Conservation (phyloP, 1,140 invertebrate species). For the Marisa cornuarietis region DNA sequence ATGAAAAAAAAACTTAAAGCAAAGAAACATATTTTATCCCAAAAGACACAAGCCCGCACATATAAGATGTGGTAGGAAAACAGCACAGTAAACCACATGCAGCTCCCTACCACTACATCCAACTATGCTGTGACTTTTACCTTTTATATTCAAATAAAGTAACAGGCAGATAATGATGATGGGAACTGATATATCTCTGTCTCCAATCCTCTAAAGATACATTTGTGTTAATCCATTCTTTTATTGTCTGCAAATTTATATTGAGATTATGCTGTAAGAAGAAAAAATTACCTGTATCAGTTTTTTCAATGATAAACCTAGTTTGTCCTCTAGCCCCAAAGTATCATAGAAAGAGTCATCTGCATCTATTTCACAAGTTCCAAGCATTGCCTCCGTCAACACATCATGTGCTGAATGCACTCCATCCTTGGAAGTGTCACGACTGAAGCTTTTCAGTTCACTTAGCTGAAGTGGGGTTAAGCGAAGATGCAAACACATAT, state of each 20-base stretch:
- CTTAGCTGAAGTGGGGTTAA: not conserved
- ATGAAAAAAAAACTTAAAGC: not conserved
- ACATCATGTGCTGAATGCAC: slow-evolving; percentile 13
- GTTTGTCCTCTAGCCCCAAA: slow-evolving; percentile 20
- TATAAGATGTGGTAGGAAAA: not conserved
- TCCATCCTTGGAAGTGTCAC: not conserved
- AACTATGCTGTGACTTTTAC: too few species aligned
- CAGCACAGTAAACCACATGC: too few species aligned
- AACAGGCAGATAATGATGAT: too few species aligned
- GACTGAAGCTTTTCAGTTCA: slow-evolving; percentile 11
- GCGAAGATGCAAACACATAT: slow-evolving; percentile 6
- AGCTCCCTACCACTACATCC: too few species aligned
- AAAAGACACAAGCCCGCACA: too few species aligned
- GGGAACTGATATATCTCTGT: too few species aligned
- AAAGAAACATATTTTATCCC: not conserved
- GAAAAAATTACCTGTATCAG: slow-evolving; percentile 9
- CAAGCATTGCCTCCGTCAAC: slow-evolving; percentile 4
- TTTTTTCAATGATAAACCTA: slow-evolving; percentile 15
- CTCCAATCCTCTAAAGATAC: too few species aligned
- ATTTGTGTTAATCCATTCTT: too few species aligned
- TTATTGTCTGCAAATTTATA: too few species aligned
- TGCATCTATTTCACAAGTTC: not conserved
- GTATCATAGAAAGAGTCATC: not conserved
- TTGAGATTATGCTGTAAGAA: too few species aligned
- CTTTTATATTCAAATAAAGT: too few species aligned